A percentile compares a stretch with the other conserved stretches of the same genome.
These are phyloP conservation scores for Orgyia antiqua DNA, from an alignment of 2,888 invertebrate genomes.

Conservation along the genomic window DNA sequence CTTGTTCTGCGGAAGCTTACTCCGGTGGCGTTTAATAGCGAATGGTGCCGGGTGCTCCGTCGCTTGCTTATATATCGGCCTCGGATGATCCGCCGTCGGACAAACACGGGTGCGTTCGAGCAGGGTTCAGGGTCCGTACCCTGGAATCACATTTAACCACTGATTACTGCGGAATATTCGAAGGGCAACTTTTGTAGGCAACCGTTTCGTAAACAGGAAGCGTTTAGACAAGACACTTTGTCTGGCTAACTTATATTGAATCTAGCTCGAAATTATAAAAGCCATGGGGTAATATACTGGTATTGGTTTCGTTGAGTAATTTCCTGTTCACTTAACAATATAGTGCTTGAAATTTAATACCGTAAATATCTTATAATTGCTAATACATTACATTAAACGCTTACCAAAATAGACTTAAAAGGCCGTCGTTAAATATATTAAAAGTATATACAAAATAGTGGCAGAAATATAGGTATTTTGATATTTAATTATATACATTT, in stretches of 20 bases:
- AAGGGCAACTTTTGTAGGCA: slow-evolving; percentile 41
- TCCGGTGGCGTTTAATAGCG: slow-evolving; percentile 63
- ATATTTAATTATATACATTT: not conserved
- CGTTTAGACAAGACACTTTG: slow-evolving; percentile 28
- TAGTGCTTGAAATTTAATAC: slow-evolving; percentile 5
- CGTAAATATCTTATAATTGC: not conserved
- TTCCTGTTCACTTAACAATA: slow-evolving; percentile 22
- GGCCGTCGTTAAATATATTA: slow-evolving; percentile 4
- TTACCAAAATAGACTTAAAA: slow-evolving; percentile 7
- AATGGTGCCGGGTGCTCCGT: slow-evolving; percentile 69
- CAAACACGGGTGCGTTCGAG: slow-evolving; percentile 54
- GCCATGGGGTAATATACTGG: slow-evolving; percentile 23
- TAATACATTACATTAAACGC: no score
- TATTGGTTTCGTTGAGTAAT: slow-evolving; percentile 13
- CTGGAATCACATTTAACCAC: slow-evolving; percentile 57
- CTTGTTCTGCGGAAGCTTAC: slow-evolving; percentile 65
- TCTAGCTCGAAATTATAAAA: slow-evolving; percentile 30
- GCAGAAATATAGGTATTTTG: not conserved
- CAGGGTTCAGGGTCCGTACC: slow-evolving; percentile 70
- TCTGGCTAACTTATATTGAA: slow-evolving; percentile 24
- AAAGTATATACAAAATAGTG: not conserved
- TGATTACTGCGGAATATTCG: slow-evolving; percentile 43
- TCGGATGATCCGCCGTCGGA: slow-evolving; percentile 69
- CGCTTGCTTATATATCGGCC: slow-evolving; percentile 72
- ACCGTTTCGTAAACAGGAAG: slow-evolving; percentile 47